Evolutionary conservation across 2,797 vertebrate species (phyloP), one percentile per base, ranked within the genome.

Genomic region (Sandelia bainsii): DNA sequence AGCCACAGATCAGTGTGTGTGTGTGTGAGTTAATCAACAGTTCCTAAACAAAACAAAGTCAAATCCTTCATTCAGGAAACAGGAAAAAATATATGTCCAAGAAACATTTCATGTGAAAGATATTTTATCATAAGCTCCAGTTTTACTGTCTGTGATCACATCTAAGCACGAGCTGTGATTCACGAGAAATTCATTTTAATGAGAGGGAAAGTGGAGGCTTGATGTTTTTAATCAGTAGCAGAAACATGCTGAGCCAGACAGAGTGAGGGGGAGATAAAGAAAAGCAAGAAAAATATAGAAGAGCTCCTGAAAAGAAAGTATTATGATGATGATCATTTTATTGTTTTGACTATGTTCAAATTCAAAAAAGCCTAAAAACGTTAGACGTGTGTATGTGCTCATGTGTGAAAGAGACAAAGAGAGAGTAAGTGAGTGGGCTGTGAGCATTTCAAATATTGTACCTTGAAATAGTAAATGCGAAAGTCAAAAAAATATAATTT

Each of bases 11-110:
- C 54, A 39, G 22, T 62, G n/a, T 62, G 48, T 37, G 54, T 40
- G 32, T 61, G 42, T 42, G 57, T 59, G 19, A 51, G 49, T 48
- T 49, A 40, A 63, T 71, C 71, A 79, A 83, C 74, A 79, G 14
- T 83, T 87, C 84, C 74, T 83, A 83, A 85, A 83, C 62, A 84
- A 84, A 86, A 86, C 75, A 84, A 80, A 72, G 51, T 32, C 59
- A 79, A 34, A 34, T 9, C 8, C 44, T 63, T 53, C 13, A 42
- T 52, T 58, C 23, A 54, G 53, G 25, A 66, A 62, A 71, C 22
- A 32, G 13, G 4, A 17, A 45, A 51, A 44, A 16, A n/a, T 11
- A 34, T 6, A 34, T 5, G 39, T 5, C 37, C 8, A 61, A 39
- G 20, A 60, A 27, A 39, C 32, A 29, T 61, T 57, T 32, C 0